Percentiles rank a stretch among this genome's conserved stretches.
Conservation (phyloP, 2,113 vertebrate genomes). For the Lasiurus cinereus region DNA sequence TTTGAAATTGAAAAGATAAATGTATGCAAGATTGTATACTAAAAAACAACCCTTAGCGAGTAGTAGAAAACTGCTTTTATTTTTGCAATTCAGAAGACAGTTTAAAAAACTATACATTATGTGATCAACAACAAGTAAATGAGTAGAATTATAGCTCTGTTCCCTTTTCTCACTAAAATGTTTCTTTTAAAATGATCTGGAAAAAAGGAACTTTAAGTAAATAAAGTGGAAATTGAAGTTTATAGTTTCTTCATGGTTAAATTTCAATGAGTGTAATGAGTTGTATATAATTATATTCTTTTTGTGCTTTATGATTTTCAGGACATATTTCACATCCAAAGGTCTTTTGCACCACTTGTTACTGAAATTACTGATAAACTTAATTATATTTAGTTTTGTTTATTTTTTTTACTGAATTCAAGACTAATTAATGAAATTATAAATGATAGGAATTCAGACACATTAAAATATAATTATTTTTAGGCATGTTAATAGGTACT, state of each 20-base stretch:
- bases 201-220: slow-evolving; percentile 10
- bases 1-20: slow-evolving; percentile 34
- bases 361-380: neutral
- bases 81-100: slow-evolving; percentile 45
- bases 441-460: neutral
- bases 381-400: neutral
- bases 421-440: neutral
- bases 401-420: neutral
- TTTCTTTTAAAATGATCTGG: slow-evolving; percentile 14
- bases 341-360: neutral
- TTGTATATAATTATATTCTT: neutral
- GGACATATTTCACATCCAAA: neutral
- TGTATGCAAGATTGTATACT: slow-evolving; percentile 1
- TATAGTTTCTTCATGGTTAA: slow-evolving; percentile 6
- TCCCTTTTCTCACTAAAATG: slow-evolving; percentile 42
- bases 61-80: slow-evolving; percentile 25
- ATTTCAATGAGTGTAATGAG: neutral
- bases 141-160: neutral
- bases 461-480: neutral
- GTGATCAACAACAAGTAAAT: slow-evolving; percentile 49
- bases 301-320: neutral
- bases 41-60: neutral
- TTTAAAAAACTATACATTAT: slow-evolving; percentile 27
- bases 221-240: slow-evolving; percentile 1
- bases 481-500: neutral